phyloP scores from a whole-genome alignment of 2,797 vertebrate species.

The Eutrigla gurnardus region DNA sequence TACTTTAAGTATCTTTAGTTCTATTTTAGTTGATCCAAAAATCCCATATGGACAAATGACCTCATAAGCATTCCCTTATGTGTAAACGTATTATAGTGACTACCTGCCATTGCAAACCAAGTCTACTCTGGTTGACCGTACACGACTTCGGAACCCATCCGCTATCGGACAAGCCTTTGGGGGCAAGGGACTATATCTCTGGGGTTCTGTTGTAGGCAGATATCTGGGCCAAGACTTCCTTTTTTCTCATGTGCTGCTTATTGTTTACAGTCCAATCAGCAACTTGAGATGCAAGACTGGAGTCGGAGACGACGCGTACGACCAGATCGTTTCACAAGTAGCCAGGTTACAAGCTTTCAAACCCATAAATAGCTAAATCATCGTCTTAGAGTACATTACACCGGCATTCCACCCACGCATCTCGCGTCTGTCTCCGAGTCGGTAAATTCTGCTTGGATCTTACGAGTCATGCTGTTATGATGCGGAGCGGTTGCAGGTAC shows the following conservation, averaged over 20 bases:
- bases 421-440: slow-evolving; percentile 63
- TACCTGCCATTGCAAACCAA: not conserved
- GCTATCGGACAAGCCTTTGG: no score
- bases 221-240: not conserved
- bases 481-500: slow-evolving; percentile 49
- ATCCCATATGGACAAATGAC: not conserved
- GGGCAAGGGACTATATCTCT: no score
- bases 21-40: not conserved
- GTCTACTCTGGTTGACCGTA: not conserved
- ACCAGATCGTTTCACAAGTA: not conserved
- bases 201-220: no score
- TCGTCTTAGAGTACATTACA: slow-evolving; percentile 48
- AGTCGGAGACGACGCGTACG: no score
- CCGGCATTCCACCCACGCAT: slow-evolving; percentile 60
- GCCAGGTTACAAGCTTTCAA: not conserved
- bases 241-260: not conserved
- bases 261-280: not conserved
- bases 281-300: no score
- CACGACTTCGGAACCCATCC: no score
- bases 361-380: not conserved
- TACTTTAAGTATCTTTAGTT: not conserved
- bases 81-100: not conserved
- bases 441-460: slow-evolving; percentile 44
- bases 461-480: slow-evolving; percentile 23
- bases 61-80: not conserved